These are phyloP conservation scores for Masnerella sp. DNA, from an alignment of 2,888 invertebrate genomes.

Conservation along the genomic window DNA sequence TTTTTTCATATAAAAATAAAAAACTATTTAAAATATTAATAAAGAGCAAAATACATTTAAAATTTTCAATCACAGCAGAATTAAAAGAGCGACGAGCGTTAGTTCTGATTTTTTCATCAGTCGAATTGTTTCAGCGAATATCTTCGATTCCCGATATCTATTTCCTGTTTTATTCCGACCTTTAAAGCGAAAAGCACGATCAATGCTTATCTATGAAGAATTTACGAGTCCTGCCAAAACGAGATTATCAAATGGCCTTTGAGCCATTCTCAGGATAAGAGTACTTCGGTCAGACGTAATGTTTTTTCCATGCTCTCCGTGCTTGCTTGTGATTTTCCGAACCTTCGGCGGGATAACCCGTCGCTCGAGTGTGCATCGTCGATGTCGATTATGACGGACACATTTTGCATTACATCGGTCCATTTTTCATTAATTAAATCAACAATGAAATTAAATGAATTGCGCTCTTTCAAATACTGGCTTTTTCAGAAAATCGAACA, in stretches of 20 bases:
- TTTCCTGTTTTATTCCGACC: constrained; percentile 36
- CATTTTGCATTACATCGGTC: no score
- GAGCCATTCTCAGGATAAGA: constrained; percentile 34
- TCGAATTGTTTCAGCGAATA: constrained; percentile 17
- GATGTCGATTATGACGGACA: no score
- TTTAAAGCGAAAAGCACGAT: constrained; percentile 37
- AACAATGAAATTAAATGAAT: no score
- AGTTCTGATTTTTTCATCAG: no score
- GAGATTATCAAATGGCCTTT: constrained; percentile 50
- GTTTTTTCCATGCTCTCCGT: constrained; percentile 30
- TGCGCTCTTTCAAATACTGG: no score
- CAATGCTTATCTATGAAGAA: constrained; percentile 55
- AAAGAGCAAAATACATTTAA: no score
- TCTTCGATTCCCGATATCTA: constrained; percentile 42
- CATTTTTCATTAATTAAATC: no score
- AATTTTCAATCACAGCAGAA: no score
- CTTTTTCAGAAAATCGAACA: no score
- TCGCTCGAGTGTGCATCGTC: not conserved
- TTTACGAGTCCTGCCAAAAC: constrained; percentile 49
- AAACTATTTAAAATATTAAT: no score
- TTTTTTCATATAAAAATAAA: no score
- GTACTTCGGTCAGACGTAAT: constrained; percentile 27
- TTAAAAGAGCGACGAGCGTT: no score
- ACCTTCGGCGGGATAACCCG: not conserved
- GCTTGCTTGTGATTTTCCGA: constrained; percentile 18